Conservation (phyloP, 2,888 invertebrate genomes). For the Trissolcus brochymenae region DNA sequence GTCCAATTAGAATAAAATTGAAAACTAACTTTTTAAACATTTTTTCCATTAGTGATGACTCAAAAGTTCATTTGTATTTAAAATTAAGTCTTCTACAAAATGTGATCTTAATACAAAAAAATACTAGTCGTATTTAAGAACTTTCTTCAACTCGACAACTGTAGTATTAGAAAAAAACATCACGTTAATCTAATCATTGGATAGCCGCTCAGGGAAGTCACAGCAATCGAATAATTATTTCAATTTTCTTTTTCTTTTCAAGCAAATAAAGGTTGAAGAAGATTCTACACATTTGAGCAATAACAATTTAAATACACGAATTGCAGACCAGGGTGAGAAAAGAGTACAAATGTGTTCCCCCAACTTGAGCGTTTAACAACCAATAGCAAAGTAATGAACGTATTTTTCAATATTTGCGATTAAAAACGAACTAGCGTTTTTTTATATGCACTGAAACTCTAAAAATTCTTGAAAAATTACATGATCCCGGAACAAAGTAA, state of each 20-base stretch:
- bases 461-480: too few relatives aligned
- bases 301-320: constrained; percentile 1
- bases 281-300: constrained; percentile 33
- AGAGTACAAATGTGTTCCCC: constrained; percentile 62
- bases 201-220: constrained; percentile 35
- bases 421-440: constrained; percentile 22
- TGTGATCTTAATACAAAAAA: too few relatives aligned
- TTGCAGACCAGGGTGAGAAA: constrained; percentile 18
- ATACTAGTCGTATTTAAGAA: too few relatives aligned
- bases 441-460: too few relatives aligned
- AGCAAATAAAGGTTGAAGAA: constrained; percentile 14
- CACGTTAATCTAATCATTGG: constrained; percentile 8
- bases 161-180: neutral
- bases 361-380: constrained; percentile 65
- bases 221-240: constrained; percentile 30
- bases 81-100: too few relatives aligned
- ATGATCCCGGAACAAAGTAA: too few relatives aligned
- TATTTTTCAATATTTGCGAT: constrained; percentile 54
- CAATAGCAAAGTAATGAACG: constrained; percentile 58
- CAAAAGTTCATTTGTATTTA: too few relatives aligned
- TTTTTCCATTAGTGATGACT: too few relatives aligned
- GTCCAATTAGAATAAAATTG: too few relatives aligned
- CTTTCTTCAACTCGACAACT: constrained; percentile 21
- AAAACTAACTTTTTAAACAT: too few relatives aligned
- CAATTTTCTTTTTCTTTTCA: constrained; percentile 5